A percentile compares a stretch with the other conserved stretches of the same genome.
Evolutionary conservation across 2,113 vertebrate genomes (phyloP).

Genomic region (Vidua macroura): DNA sequence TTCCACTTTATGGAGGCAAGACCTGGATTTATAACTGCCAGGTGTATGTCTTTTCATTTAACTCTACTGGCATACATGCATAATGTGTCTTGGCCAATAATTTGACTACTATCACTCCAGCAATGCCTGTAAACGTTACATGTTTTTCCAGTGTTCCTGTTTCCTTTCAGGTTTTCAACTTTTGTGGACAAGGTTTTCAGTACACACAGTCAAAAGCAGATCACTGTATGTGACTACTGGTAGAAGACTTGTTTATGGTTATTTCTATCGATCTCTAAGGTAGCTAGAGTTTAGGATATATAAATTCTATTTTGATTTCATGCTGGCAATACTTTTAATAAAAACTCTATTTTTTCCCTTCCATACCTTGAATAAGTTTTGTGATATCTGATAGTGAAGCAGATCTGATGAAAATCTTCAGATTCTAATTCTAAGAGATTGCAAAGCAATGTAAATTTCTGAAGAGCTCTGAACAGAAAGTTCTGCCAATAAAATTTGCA

Average conservation of each 20-base stretch:
- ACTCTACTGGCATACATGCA: neutral
- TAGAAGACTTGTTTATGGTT: neutral
- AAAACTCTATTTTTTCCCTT: neutral
- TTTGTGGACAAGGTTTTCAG: neutral
- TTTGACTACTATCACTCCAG: neutral
- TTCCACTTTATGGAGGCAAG: neutral
- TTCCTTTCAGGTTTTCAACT: neutral
- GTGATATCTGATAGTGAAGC: neutral
- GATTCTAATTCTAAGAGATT: neutral
- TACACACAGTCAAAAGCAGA: neutral
- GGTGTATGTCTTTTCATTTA: neutral
- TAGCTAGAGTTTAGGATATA: neutral
- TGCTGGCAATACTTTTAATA: neutral
- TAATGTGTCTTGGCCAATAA: neutral
- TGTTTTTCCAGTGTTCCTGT: neutral
- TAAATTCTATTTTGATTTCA: neutral
- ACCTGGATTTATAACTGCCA: neutral
- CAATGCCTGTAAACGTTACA: neutral
- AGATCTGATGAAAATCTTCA: neutral
- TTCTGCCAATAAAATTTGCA: neutral
- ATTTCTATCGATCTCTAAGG: neutral
- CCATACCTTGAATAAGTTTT: neutral
- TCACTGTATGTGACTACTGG: neutral
- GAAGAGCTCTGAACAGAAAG: neutral
- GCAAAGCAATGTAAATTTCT: neutral